Evolutionary conservation across 2,113 vertebrate species (phyloP), one percentile per base, ranked within the genome.

Genomic region (Mobula hypostoma): DNA sequence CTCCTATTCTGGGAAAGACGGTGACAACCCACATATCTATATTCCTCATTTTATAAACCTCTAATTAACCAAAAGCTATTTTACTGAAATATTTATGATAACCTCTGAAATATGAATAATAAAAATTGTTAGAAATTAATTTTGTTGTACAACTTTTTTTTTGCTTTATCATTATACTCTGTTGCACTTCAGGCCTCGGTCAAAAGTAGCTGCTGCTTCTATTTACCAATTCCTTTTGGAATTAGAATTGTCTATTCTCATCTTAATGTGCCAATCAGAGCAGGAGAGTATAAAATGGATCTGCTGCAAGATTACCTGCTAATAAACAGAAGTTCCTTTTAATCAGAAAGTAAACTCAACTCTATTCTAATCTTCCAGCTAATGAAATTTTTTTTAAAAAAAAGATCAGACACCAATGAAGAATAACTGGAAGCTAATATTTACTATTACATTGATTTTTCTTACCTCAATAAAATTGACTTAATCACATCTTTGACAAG

Each of bases 401-500:
- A 15, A 32, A 17, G 58, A 21, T n/a, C n/a, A 90, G 29, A 5
- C 77, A 29, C 14, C 27, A n/a, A 7, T 82, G 36, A 9, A 19
- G 32, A 92, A 72, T 92, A 92, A 72, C 17, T 92, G 36, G 58
- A 88, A 63, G 58, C n/a, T 74, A 74, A 11, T 74, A 24, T 85
- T 85, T 58, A 17, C 19, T 85, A 58, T 85, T 85, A 58, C 82
- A 85, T 92, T 40, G 68, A 72, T 48, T 48, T 92, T 72, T 36
- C 63, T 58, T 58, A 66, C 14, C 70, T 19, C 15, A 72, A 72
- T 72, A 72, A 72, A 72, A 21, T 48, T 72, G n/a, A n/a, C 29
- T 90, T 91, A 92, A 92, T 92, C 90, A 72, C 61, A 88, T 88
- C 63, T 72, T 88, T 88, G 85, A n/a, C 12, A 63, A 15, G 85